A percentile compares a stretch with the other conserved stretches of the same genome.
Conservation (phyloP, 2,888 invertebrate species). For the Epinotia brunnichana region DNA sequence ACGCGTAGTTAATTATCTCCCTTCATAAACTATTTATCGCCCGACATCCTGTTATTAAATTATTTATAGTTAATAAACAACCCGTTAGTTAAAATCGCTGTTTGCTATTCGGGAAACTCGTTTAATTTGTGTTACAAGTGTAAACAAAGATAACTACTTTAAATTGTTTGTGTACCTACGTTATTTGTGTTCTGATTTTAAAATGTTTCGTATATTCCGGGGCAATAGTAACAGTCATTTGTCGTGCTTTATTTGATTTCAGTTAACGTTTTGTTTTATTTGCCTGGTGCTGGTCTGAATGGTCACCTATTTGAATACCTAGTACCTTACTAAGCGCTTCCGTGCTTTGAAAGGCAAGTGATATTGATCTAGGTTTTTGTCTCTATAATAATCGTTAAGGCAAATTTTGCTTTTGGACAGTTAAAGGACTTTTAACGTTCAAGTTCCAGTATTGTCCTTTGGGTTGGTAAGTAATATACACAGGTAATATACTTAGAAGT, state of each 20-base stretch:
- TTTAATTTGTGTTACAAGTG: conserved; percentile 6
- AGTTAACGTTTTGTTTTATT: not conserved
- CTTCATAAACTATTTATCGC: conserved; percentile 3
- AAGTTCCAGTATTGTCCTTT: too few species aligned
- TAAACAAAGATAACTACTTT: conserved; percentile 11
- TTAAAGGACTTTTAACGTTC: too few species aligned
- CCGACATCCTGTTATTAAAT: conserved; percentile 1
- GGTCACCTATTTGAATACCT: too few species aligned
- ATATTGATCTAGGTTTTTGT: too few species aligned
- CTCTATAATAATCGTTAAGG: too few species aligned
- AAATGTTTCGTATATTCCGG: not conserved
- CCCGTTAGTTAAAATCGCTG: conserved; percentile 3
- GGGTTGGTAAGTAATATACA: too few species aligned
- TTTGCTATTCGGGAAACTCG: not conserved
- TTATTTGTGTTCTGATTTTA: conserved; percentile 12
- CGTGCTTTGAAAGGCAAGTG: too few species aligned
- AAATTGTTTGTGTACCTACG: conserved; percentile 1
- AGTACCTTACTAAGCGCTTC: too few species aligned
- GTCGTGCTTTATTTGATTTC: not conserved
- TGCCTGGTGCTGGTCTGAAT: too few species aligned
- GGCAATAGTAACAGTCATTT: not conserved
- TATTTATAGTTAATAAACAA: conserved; percentile 10
- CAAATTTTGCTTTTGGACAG: too few species aligned
- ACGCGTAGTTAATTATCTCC: not conserved
- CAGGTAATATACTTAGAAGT: too few species aligned